A percentile compares a stretch with the other conserved stretches of the same genome.
phyloP scores from a whole-genome alignment of 2,113 vertebrate genomes.

The Hemiprocne comata region DNA sequence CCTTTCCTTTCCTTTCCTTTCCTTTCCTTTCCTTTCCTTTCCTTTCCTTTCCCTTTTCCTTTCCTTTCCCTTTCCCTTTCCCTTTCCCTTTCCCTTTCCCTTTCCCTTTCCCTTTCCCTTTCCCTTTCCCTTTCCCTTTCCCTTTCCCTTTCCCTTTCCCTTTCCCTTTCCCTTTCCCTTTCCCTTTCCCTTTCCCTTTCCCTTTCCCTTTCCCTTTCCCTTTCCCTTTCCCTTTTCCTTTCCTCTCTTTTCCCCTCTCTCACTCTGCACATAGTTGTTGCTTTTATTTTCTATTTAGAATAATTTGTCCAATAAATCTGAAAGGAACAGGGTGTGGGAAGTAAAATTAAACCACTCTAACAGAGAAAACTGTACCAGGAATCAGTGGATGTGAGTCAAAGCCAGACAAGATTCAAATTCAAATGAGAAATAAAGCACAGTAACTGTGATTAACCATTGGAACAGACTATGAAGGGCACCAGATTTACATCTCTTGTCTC shows the following conservation, averaged over 20 bases:
- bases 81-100: no score
- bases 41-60: no score
- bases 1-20: no score
- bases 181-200: no score
- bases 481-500: slow-evolving; percentile 33
- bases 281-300: slow-evolving; percentile 38
- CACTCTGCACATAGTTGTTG: not conserved
- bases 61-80: no score
- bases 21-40: no score
- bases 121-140: no score
- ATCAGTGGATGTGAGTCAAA: slow-evolving; percentile 27
- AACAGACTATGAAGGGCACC: slow-evolving; percentile 20
- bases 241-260: not conserved
- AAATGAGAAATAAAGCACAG: slow-evolving; percentile 40
- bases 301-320: slow-evolving; percentile 33
- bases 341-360: slow-evolving; percentile 56
- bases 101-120: no score
- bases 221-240: no score
- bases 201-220: not conserved
- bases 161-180: no score
- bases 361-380: slow-evolving; percentile 46
- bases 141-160: no score
- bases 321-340: slow-evolving; percentile 15
- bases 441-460: slow-evolving; percentile 27
- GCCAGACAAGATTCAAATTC: not conserved